Conservation (phyloP, 2,113 vertebrate genomes). For the Chionis minor region DNA sequence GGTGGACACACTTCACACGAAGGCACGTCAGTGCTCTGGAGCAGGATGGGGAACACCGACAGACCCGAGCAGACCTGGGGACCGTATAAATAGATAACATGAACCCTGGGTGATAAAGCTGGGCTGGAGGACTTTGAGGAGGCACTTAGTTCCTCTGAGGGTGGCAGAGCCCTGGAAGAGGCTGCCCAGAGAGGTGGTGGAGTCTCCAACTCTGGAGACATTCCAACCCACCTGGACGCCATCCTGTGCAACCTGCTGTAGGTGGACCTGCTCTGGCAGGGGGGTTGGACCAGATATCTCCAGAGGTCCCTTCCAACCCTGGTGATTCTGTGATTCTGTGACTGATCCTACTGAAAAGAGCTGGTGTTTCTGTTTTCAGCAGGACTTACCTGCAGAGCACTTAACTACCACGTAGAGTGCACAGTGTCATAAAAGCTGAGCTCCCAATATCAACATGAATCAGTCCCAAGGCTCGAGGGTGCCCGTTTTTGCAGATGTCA, state of each 20-base stretch:
- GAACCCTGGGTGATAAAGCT: background rate
- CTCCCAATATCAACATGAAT: background rate
- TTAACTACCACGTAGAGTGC: background rate
- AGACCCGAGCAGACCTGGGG: background rate
- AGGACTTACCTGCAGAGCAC: background rate
- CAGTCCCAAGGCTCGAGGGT: accelerated
- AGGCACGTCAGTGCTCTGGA: background rate
- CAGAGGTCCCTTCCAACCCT: too few relatives aligned
- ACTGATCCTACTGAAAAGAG: background rate
- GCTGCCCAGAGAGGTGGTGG: too few relatives aligned
- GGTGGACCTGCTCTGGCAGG: too few relatives aligned
- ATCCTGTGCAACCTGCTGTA: too few relatives aligned
- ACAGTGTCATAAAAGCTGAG: background rate
- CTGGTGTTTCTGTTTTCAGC: background rate
- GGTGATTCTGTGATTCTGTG: too few relatives aligned
- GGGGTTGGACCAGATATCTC: too few relatives aligned
- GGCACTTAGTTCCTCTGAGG: too few relatives aligned
- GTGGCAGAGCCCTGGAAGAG: too few relatives aligned
- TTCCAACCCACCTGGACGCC: too few relatives aligned
- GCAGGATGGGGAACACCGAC: background rate
- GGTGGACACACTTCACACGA: background rate
- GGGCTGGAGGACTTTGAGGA: background rate
- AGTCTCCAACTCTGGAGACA: too few relatives aligned
- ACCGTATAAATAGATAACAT: background rate
- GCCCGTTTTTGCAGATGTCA: background rate